Evolutionary conservation across 2,888 invertebrate genomes (phyloP).

Genomic region (Drosophila prolongata): DNA sequence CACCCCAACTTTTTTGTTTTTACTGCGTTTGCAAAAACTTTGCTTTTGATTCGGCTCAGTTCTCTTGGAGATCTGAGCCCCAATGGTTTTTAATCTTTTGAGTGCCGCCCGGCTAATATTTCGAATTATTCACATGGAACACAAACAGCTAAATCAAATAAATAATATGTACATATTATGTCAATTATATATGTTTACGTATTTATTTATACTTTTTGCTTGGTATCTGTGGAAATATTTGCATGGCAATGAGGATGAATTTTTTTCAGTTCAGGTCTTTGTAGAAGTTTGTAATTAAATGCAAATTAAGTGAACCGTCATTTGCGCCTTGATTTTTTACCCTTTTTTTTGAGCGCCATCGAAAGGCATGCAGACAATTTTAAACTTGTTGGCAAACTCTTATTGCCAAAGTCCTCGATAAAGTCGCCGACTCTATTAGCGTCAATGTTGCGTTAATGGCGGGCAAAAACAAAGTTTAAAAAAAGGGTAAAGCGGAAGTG

Average conservation of each 20-base stretch:
- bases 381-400: slow-evolving; percentile 55
- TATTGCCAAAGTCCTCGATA: slow-evolving; percentile 62
- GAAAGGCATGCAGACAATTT: slow-evolving; percentile 55
- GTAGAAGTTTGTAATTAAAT: slow-evolving; percentile 73
- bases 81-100: slow-evolving; percentile 46
- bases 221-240: slow-evolving; percentile 41
- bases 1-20: slow-evolving; percentile 3
- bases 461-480: slow-evolving; percentile 17
- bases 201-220: slow-evolving; percentile 18
- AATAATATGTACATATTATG: slow-evolving; percentile 7
- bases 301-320: slow-evolving; percentile 73
- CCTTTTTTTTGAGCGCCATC: slow-evolving; percentile 39
- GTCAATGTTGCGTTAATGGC: slow-evolving; percentile 65
- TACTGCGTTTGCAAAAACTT: slow-evolving; percentile 23
- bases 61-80: neutral
- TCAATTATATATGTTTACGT: slow-evolving; percentile 7
- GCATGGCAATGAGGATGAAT: slow-evolving; percentile 27
- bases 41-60: slow-evolving; percentile 7
- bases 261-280: slow-evolving; percentile 23
- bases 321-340: slow-evolving; percentile 60
- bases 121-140: neutral
- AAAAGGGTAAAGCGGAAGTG: slow-evolving; percentile 29
- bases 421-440: slow-evolving; percentile 59
- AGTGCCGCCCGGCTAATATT: slow-evolving; percentile 17
- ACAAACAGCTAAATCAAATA: slow-evolving; percentile 3